These are phyloP conservation scores for Noctua comes DNA, from an alignment of 2,888 invertebrate genomes.

Conservation along the genomic window DNA sequence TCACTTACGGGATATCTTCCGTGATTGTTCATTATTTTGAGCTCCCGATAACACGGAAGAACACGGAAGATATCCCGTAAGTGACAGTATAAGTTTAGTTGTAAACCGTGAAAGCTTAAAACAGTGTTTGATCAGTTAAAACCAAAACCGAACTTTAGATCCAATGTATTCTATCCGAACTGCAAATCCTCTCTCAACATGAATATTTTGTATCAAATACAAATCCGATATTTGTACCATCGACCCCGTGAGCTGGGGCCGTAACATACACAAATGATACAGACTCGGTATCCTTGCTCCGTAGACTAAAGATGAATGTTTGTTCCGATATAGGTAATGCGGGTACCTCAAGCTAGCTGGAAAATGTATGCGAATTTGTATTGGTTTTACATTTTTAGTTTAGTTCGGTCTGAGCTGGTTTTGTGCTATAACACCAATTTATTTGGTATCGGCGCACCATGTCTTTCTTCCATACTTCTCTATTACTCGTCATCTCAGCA, in stretches of 20 bases:
- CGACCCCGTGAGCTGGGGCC: slow-evolving; percentile 18
- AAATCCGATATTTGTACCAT: slow-evolving; percentile 3
- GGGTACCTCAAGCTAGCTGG: background rate
- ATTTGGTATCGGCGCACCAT: too few species aligned
- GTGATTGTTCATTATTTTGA: too few species aligned
- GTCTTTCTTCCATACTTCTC: too few species aligned
- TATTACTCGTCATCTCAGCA: too few species aligned
- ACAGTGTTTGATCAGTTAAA: too few species aligned
- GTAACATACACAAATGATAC: slow-evolving; percentile 43
- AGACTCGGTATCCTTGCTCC: slow-evolving; percentile 37
- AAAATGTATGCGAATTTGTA: slow-evolving; percentile 31
- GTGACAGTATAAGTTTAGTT: too few species aligned
- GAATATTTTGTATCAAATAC: slow-evolving; percentile 22
- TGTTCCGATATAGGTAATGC: slow-evolving; percentile 33
- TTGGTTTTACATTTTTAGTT: slow-evolving; percentile 7
- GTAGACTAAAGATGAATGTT: slow-evolving; percentile 46
- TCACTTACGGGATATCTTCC: too few species aligned
- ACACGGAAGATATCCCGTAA: too few species aligned
- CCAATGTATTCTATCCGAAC: background rate
- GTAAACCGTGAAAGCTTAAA: too few species aligned
- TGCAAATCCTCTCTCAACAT: background rate
- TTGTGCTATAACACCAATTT: too few species aligned
- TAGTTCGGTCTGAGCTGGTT: background rate
- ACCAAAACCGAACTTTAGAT: background rate
- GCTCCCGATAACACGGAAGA: too few species aligned